A percentile compares a stretch with the other conserved stretches of the same genome.
Conservation (phyloP, 2,888 invertebrate species). For the Parnassius apollo region DNA sequence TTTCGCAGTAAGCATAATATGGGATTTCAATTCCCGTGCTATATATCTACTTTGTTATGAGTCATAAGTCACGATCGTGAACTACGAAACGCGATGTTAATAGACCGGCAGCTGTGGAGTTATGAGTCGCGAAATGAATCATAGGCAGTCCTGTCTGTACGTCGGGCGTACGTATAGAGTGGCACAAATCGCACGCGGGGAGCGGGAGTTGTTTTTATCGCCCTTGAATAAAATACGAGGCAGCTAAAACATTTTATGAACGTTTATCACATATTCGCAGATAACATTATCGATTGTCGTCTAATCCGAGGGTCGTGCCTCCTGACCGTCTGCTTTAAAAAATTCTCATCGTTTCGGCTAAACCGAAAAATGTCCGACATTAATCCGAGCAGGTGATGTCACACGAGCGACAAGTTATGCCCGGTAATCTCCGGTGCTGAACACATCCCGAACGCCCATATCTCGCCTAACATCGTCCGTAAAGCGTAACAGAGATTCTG, state of each 20-base stretch:
- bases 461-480: not conserved
- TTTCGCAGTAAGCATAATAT: too few species aligned
- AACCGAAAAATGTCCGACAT: conserved; percentile 8
- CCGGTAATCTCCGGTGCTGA: not conserved
- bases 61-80: not conserved
- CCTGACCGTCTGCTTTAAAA: not conserved
- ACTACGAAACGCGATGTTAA: not conserved
- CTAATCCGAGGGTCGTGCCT: not conserved
- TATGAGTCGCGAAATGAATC: not conserved
- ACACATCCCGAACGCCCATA: not conserved
- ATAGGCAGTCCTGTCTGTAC: not conserved
- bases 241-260: not conserved
- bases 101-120: not conserved
- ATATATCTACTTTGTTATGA: too few species aligned
- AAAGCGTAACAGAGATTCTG: not conserved
- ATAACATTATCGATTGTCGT: not conserved
- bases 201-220: not conserved
- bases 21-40: too few species aligned
- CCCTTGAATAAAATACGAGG: not conserved
- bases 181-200: not conserved
- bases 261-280: not conserved
- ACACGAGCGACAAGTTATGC: conserved; percentile 1
- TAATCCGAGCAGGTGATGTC: conserved; percentile 10
- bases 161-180: not conserved
- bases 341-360: not conserved